Evolutionary conservation across 2,797 vertebrate species (phyloP).

Genomic region (Mico argentatus): DNA sequence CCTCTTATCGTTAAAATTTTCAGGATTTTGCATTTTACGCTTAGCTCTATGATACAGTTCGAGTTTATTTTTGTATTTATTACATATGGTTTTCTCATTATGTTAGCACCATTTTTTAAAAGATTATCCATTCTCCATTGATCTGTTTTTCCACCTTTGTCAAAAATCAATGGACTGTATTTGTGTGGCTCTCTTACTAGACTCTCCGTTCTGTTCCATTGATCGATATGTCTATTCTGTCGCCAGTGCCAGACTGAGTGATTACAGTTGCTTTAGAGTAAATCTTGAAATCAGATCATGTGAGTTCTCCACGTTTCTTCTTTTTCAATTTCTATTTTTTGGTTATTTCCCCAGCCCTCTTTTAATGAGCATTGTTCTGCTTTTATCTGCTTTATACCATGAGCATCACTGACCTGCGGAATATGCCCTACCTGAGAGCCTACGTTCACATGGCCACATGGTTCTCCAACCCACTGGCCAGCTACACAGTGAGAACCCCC

Average conservation of each 20-base stretch:
- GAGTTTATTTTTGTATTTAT: not conserved
- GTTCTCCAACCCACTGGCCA: not conserved
- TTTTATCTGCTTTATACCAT: not conserved
- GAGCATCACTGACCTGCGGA: too few relatives aligned
- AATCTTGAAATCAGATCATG: not conserved
- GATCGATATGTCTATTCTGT: not conserved
- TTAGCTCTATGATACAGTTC: not conserved
- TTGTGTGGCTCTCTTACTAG: not conserved
- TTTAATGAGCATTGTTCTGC: not conserved
- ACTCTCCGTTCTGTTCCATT: not conserved
- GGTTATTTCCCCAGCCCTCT: not conserved
- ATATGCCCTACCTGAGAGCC: too few relatives aligned
- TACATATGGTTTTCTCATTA: not conserved
- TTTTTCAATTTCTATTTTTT: not conserved
- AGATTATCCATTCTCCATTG: not conserved
- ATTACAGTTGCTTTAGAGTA: not conserved
- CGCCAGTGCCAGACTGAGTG: not conserved
- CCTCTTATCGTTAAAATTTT: not conserved
- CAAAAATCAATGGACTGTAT: not conserved
- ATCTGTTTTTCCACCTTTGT: not conserved
- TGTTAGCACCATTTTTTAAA: not conserved
- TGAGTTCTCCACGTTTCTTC: not conserved
- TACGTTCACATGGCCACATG: not conserved
- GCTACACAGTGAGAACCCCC: too few relatives aligned
- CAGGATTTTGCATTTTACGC: too few relatives aligned